Evolutionary conservation across 2,113 vertebrate species (phyloP), one percentile per base, ranked within the genome.

Genomic region (Notarius lentiginosus): DNA sequence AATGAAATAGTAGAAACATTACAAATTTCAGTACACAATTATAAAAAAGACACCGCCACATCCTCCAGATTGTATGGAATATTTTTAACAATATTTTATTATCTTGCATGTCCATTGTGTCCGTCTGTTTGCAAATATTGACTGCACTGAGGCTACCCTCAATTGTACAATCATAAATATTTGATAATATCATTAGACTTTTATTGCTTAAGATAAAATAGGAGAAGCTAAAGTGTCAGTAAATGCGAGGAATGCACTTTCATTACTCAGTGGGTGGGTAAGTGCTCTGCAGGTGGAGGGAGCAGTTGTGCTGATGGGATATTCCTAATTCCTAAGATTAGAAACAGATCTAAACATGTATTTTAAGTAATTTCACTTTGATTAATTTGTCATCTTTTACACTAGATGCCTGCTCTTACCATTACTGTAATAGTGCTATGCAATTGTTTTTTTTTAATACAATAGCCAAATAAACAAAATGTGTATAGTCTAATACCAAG

Each of bases 211-310:
- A 61, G 49, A 63, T 88, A 77, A 84, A 89, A 77, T 79, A 84
- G 17, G 34, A 66, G 83, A 90, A 86, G 63, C 30, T 75, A 53
- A 79, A 30, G 79, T 88, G 79, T 87, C 87, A 84, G 63, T 84
- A 75, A 75, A 58, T 68, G 84, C 10, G 15, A 90, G 76, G 88
- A 85, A 63, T 89, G 87, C 49, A 47, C 88, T 81, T 82, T 90
- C 88, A 85, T 89, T 80, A 65, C 90, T 77, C 77, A 82, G 91
- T 92, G 91, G 93, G 93, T 94, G 93, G 92, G 92, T 92, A 91
- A 87, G 82, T 85, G 72, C 75, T 90, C 41, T 85, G 90, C 91
- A 93, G 91, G 92, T 92, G 89, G 82, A 89, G 88, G 72, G 86
- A 87, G 76, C 61, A 84, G 68, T 63, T 68, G 83, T 88, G 88